These are phyloP conservation scores for Eurytoma californica DNA, from an alignment of 2,888 invertebrate species.

Conservation along the genomic window DNA sequence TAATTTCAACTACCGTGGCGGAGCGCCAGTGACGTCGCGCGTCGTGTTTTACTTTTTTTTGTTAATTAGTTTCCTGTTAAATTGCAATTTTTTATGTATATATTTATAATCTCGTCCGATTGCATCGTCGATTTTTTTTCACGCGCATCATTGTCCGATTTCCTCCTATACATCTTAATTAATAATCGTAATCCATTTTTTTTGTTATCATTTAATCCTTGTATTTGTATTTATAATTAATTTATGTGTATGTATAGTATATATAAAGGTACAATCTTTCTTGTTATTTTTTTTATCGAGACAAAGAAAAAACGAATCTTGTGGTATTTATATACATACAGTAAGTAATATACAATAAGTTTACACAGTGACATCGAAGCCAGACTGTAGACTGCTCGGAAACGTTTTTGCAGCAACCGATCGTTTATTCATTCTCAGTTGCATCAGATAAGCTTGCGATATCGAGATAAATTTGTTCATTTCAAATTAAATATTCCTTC, in stretches of 20 bases:
- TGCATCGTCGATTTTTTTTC: conserved; percentile 41
- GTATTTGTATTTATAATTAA: conserved; percentile 56
- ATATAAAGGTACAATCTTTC: conserved; percentile 69
- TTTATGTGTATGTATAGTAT: conserved; percentile 57
- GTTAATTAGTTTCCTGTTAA: neutral
- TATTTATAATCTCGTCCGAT: conserved; percentile 42
- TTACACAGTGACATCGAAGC: conserved; percentile 64
- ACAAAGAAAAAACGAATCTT: conserved; percentile 51
- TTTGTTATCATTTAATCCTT: conserved; percentile 4
- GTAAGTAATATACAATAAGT: conserved; percentile 72
- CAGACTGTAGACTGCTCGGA: conserved; percentile 59
- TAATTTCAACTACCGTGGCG: conserved; percentile 31
- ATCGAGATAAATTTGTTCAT: conserved; percentile 1
- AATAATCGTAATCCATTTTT: conserved; percentile 17
- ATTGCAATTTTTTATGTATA: conserved; percentile 27
- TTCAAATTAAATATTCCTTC: too few species aligned
- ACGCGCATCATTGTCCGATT: conserved; percentile 18
- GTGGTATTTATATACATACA: conserved; percentile 60
- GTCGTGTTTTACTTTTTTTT: conserved; percentile 32
- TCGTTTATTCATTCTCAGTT: conserved; percentile 1
- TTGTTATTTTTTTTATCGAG: conserved; percentile 48
- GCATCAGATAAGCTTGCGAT: neutral
- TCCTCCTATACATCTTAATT: conserved; percentile 55
- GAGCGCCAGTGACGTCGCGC: conserved; percentile 46
- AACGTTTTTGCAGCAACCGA: conserved; percentile 3